phyloP scores from a whole-genome alignment of 2,888 invertebrate genomes.

The Hypena proboscidalis region DNA sequence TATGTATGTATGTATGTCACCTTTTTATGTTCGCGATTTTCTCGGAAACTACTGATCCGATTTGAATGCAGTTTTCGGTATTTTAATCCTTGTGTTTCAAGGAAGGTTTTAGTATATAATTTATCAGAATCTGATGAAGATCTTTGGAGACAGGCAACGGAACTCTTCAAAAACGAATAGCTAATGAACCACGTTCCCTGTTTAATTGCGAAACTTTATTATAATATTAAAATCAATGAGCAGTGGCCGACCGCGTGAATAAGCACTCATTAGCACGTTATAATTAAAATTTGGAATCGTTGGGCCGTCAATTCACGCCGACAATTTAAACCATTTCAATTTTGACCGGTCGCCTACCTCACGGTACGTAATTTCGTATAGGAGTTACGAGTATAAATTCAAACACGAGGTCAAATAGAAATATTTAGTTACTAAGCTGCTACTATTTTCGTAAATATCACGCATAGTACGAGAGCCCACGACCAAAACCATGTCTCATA shows the following conservation, averaged over 20 bases:
- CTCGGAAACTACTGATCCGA: too few relatives aligned
- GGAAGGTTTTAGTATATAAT: too few relatives aligned
- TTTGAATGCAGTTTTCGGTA: too few relatives aligned
- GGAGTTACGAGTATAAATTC: not conserved
- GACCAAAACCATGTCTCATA: too few relatives aligned
- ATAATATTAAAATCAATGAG: slow-evolving; percentile 3
- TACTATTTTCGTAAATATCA: not conserved
- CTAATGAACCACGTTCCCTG: too few relatives aligned
- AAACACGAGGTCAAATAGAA: not conserved
- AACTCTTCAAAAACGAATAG: too few relatives aligned
- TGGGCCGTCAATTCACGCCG: slow-evolving; percentile 16
- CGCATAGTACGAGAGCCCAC: too few relatives aligned
- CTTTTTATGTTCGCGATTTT: not conserved
- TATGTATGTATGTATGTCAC: too few relatives aligned
- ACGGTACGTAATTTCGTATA: not conserved
- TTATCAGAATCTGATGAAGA: too few relatives aligned
- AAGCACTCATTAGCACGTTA: slow-evolving; percentile 18
- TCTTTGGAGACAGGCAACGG: too few relatives aligned
- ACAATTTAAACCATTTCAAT: slow-evolving; percentile 7
- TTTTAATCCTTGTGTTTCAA: too few relatives aligned
- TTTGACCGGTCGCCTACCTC: slow-evolving; percentile 6
- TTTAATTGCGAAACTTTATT: not conserved
- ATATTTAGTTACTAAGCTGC: slow-evolving; percentile 1
- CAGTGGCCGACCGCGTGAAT: slow-evolving; percentile 16
- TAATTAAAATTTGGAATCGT: slow-evolving; percentile 20